These are phyloP conservation scores for Hirtodrosophila duncani DNA, from an alignment of 2,888 invertebrate species.

Conservation along the genomic window DNA sequence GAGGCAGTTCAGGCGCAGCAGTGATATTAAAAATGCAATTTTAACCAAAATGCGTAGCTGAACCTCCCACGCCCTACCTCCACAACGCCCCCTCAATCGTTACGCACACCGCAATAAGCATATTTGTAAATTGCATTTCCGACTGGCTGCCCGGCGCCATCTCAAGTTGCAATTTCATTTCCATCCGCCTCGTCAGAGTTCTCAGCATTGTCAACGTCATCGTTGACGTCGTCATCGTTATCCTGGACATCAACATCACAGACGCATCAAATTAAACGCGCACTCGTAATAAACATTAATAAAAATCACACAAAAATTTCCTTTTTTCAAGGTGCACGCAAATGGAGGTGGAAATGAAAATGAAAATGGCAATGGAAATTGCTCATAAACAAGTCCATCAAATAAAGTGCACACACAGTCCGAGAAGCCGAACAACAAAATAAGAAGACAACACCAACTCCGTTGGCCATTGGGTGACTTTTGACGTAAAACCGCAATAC, in stretches of 20 bases:
- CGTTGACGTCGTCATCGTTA: neutral
- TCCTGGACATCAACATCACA: constrained; percentile 40
- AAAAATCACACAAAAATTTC: constrained; percentile 68
- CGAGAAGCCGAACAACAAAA: constrained; percentile 34
- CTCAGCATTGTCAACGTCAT: constrained; percentile 18
- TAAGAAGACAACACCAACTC: constrained; percentile 24
- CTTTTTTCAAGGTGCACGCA: constrained; percentile 40
- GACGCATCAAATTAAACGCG: constrained; percentile 61
- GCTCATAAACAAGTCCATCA: constrained; percentile 70
- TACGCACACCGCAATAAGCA: constrained; percentile 52
- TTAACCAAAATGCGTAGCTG: constrained; percentile 21
- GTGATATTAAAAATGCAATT: constrained; percentile 69
- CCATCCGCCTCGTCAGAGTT: constrained; percentile 24
- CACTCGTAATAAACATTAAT: constrained; percentile 64
- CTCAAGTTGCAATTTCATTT: constrained; percentile 53
- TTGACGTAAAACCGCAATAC: constrained; percentile 61
- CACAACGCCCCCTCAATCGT: too few species aligned
- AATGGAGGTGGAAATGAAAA: constrained; percentile 24
- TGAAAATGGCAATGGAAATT: constrained; percentile 45
- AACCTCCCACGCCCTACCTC: too few species aligned
- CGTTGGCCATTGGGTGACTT: constrained; percentile 45
- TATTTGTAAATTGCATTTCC: constrained; percentile 64
- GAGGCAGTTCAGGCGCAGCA: constrained; percentile 19
- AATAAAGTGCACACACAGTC: constrained; percentile 65
- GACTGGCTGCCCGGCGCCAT: constrained; percentile 1